These are phyloP conservation scores for Eilema griseolum DNA, from an alignment of 2,888 invertebrate species.

Conservation along the genomic window DNA sequence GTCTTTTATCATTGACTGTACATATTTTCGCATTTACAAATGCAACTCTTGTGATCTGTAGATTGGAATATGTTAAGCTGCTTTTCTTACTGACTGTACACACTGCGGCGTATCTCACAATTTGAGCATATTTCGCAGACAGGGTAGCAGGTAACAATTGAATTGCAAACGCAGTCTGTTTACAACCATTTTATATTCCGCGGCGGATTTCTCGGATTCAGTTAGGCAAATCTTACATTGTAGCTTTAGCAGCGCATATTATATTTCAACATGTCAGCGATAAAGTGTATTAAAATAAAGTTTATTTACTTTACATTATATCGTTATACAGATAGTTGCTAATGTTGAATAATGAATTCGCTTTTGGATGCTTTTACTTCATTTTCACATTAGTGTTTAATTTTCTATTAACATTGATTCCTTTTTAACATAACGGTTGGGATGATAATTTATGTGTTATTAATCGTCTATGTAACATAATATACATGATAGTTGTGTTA, in stretches of 20 bases:
- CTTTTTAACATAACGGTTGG: too few species aligned
- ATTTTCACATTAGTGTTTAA: too few species aligned
- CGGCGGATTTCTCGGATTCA: conserved; percentile 15
- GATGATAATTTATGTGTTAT: too few species aligned
- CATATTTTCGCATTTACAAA: background rate
- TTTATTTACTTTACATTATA: conserved; percentile 8
- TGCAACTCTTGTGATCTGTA: background rate
- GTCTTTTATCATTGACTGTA: background rate
- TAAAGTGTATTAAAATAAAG: conserved; percentile 11
- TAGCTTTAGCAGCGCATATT: conserved; percentile 19
- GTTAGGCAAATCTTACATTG: conserved; percentile 25
- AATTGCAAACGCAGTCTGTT: conserved; percentile 38
- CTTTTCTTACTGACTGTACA: background rate
- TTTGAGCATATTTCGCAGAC: conserved; percentile 17
- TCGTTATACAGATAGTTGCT: background rate
- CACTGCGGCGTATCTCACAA: conserved; percentile 23
- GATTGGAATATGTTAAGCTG: background rate
- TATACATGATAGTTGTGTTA: background rate
- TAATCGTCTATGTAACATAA: too few species aligned
- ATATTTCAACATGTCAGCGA: conserved; percentile 6
- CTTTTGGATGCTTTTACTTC: too few species aligned
- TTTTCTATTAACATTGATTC: too few species aligned
- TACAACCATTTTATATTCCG: conserved; percentile 46
- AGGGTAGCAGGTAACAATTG: conserved; percentile 48
- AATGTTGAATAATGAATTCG: background rate